A percentile compares a stretch with the other conserved stretches of the same genome.
These are phyloP conservation scores for Drosophila kurseongensis DNA, from an alignment of 1,140 invertebrate genomes.

Conservation along the genomic window DNA sequence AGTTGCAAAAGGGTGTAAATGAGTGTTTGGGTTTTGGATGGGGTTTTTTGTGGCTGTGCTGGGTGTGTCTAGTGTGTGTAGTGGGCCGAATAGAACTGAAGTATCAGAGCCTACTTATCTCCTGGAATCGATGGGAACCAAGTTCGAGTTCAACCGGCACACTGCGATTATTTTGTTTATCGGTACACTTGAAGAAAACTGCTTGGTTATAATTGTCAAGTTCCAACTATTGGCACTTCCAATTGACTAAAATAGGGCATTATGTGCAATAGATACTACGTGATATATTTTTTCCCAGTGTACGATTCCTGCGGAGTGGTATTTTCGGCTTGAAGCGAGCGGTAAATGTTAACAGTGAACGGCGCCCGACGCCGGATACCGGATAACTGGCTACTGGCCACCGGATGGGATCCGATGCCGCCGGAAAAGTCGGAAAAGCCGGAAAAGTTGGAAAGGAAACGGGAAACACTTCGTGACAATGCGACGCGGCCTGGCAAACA, in stretches of 20 bases:
- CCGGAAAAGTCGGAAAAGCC: conserved; percentile 25
- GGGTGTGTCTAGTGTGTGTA: conserved; percentile 11
- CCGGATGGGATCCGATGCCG: conserved; percentile 17
- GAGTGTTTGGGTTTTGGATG: conserved; percentile 1
- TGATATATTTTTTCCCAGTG: conserved; percentile 4
- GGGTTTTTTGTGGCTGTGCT: conserved; percentile 20
- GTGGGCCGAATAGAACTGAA: conserved; percentile 25
- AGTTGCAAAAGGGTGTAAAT: conserved; percentile 1
- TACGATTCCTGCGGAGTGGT: background rate
- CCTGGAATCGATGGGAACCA: background rate
- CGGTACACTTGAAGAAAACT: background rate
- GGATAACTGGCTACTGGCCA: conserved; percentile 38
- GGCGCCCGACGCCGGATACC: conserved; percentile 36
- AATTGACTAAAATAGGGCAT: too few relatives aligned
- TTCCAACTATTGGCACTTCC: too few relatives aligned
- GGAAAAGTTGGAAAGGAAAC: conserved; percentile 20
- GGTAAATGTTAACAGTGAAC: conserved; percentile 26
- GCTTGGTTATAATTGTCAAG: background rate
- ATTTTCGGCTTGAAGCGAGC: conserved; percentile 13
- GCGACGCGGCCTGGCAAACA: conserved; percentile 56
- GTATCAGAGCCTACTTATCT: conserved; percentile 22
- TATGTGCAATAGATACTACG: too few relatives aligned
- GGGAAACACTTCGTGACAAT: conserved; percentile 61
- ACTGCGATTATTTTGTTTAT: background rate
- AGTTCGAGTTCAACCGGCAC: conserved; percentile 4